Conservation (phyloP, 2,113 vertebrate species). For the Ramphastos sulfuratus region DNA sequence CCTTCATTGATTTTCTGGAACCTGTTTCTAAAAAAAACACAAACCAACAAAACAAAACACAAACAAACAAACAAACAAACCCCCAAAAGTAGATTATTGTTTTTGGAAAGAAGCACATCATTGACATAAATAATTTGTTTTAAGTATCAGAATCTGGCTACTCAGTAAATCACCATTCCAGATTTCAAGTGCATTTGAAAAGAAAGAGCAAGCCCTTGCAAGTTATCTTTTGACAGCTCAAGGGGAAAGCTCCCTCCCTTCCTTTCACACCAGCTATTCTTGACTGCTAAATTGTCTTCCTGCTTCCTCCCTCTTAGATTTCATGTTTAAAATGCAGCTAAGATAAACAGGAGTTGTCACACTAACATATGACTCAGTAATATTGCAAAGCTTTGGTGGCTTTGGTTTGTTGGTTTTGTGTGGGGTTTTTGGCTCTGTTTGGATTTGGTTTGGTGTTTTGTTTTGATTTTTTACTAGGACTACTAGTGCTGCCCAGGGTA, state of each 20-base stretch:
- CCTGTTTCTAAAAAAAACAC: background rate
- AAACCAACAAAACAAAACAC: background rate
- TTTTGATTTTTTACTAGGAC: background rate
- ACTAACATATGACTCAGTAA: constrained; percentile 40
- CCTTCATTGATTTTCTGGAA: background rate
- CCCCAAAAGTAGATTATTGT: background rate
- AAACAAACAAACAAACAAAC: too few relatives aligned
- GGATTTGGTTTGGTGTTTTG: background rate
- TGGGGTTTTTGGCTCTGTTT: too few relatives aligned
- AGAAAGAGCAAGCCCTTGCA: background rate
- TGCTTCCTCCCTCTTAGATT: constrained; percentile 60
- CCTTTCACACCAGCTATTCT: constrained; percentile 68
- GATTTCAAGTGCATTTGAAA: constrained; percentile 35
- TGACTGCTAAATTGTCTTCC: constrained; percentile 53
- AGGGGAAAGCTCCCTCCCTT: constrained; percentile 56
- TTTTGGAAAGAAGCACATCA: background rate
- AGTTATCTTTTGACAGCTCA: constrained; percentile 36
- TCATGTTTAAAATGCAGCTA: constrained; percentile 39
- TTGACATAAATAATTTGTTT: background rate
- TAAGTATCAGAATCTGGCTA: background rate
- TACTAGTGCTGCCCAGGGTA: background rate
- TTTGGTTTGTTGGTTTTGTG: background rate
- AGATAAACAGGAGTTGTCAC: constrained; percentile 58
- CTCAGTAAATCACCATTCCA: background rate
- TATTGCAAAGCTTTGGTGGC: background rate